These are phyloP conservation scores for Pharmacophagus antenor DNA, from an alignment of 2,888 invertebrate genomes.

Conservation along the genomic window DNA sequence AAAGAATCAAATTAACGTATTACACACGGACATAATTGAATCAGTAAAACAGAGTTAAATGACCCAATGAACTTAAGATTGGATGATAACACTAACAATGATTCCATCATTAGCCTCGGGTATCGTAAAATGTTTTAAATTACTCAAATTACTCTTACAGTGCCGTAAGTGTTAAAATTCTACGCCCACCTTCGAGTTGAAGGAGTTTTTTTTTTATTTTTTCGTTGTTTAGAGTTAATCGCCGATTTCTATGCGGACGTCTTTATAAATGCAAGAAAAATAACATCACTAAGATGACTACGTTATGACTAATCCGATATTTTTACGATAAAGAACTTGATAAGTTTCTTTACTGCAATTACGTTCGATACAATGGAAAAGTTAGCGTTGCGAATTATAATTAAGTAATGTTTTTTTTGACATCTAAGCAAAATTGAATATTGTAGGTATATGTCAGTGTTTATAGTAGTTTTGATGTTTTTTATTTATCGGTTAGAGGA, in stretches of 20 bases:
- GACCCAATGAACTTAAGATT: constrained; percentile 10
- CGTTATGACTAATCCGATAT: not conserved
- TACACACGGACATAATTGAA: not conserved
- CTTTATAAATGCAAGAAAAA: constrained; percentile 10
- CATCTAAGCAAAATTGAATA: too few species aligned
- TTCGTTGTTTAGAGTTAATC: not conserved
- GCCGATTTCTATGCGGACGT: constrained; percentile 7
- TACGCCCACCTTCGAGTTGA: not conserved
- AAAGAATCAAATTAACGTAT: constrained; percentile 3
- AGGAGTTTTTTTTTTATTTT: constrained; percentile 8
- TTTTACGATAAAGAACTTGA: not conserved
- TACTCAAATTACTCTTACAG: constrained; percentile 7
- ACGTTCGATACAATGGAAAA: too few species aligned
- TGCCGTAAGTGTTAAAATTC: constrained; percentile 15
- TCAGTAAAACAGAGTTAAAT: constrained; percentile 12
- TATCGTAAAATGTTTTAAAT: constrained; percentile 14
- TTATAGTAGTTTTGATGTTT: too few species aligned
- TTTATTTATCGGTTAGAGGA: too few species aligned
- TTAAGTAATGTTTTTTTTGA: too few species aligned
- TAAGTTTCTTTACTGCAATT: not conserved
- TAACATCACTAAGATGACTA: not conserved
- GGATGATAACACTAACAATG: not conserved
- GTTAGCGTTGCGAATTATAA: too few species aligned
- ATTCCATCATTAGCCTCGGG: constrained; percentile 14
- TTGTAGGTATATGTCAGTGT: too few species aligned